Percentiles rank a stretch among this genome's conserved stretches.
Conservation (phyloP, 2,888 invertebrate species). For the Dryadula phaetusa region DNA sequence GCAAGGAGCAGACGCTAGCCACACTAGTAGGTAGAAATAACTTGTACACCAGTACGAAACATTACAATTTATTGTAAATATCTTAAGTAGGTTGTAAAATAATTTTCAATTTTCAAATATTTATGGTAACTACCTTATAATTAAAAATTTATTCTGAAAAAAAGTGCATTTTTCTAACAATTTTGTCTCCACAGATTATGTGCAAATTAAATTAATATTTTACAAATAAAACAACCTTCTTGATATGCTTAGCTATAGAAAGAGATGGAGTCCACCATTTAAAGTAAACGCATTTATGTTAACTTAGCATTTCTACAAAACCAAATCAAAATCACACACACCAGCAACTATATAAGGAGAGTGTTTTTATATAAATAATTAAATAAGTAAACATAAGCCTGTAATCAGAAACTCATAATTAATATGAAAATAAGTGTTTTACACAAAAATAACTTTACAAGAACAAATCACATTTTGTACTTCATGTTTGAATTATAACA, state of each 20-base stretch:
- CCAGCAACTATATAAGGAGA: background rate
- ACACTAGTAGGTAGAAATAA: conserved; percentile 53
- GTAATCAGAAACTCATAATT: background rate
- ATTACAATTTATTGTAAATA: background rate
- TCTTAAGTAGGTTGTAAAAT: background rate
- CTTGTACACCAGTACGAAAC: conserved; percentile 6
- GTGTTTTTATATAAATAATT: too few relatives aligned
- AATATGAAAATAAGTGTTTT: background rate
- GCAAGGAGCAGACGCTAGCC: conserved; percentile 63
- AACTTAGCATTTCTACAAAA: background rate
- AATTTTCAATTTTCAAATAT: background rate
- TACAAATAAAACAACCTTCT: conserved; percentile 23
- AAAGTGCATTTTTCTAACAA: background rate
- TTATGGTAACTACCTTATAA: background rate
- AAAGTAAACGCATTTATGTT: background rate
- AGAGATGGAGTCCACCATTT: background rate
- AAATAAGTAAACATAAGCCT: too few relatives aligned
- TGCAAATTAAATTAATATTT: background rate
- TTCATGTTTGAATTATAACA: background rate
- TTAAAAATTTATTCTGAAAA: background rate
- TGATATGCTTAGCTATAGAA: conserved; percentile 16
- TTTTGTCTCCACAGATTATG: background rate
- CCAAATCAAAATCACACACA: background rate
- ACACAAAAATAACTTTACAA: too few relatives aligned
- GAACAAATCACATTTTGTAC: background rate